These are phyloP conservation scores for Drosophila lacertosa DNA, from an alignment of 1,140 invertebrate genomes.

Conservation along the genomic window DNA sequence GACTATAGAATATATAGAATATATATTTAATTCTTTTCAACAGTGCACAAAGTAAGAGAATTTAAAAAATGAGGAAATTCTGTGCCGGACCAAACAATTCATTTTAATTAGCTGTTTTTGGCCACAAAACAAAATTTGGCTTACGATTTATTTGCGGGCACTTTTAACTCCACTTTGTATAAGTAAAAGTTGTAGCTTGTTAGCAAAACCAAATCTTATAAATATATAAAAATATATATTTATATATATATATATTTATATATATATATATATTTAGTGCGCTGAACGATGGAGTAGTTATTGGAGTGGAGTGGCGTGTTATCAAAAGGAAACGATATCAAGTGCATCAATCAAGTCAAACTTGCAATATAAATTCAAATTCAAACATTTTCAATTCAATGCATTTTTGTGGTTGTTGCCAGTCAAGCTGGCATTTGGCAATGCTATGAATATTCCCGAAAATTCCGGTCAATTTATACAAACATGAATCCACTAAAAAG, in stretches of 20 bases:
- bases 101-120: slow-evolving; percentile 15
- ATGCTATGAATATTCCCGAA: slow-evolving; percentile 73
- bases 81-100: slow-evolving; percentile 19
- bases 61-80: too few relatives aligned
- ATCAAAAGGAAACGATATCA: slow-evolving; percentile 75
- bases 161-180: slow-evolving; percentile 21
- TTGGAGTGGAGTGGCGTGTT: slow-evolving; percentile 43
- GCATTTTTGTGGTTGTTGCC: slow-evolving; percentile 79
- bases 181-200: slow-evolving; percentile 27
- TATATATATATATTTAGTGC: background rate
- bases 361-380: slow-evolving; percentile 82
- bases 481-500: slow-evolving; percentile 25
- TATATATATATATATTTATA: background rate
- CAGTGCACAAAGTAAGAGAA: too few relatives aligned
- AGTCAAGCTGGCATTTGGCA: slow-evolving; percentile 68
- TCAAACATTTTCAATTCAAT: slow-evolving; percentile 82
- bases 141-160: slow-evolving; percentile 5
- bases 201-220: slow-evolving; percentile 11
- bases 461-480: slow-evolving; percentile 28
- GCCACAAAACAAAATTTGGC: background rate
- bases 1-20: too few relatives aligned
- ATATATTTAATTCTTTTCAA: too few relatives aligned
- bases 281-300: background rate
- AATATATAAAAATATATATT: background rate
- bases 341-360: slow-evolving; percentile 80